Percentiles rank a stretch among this genome's conserved stretches.
These are phyloP conservation scores for Hesperia comma DNA, from an alignment of 2,888 invertebrate genomes.

Conservation along the genomic window DNA sequence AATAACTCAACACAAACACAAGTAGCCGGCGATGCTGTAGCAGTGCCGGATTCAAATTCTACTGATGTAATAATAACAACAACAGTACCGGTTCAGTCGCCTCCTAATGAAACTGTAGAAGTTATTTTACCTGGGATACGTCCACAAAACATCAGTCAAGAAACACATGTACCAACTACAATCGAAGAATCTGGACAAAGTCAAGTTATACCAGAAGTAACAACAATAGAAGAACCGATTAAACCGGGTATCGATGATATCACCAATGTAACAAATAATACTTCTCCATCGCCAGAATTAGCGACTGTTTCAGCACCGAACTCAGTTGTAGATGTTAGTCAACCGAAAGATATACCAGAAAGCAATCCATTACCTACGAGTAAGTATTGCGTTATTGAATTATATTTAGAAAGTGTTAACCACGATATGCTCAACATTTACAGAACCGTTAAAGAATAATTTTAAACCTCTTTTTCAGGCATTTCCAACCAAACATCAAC, in stretches of 20 bases:
- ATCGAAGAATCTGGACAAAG: background rate
- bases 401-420: background rate
- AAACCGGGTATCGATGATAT: background rate
- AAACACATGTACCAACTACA: constrained; percentile 6
- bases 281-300: background rate
- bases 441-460: background rate
- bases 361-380: background rate
- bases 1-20: background rate
- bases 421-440: background rate
- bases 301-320: background rate
- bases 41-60: constrained; percentile 1
- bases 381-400: background rate
- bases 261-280: background rate
- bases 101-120: background rate
- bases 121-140: background rate
- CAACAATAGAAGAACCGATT: constrained; percentile 1
- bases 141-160: background rate
- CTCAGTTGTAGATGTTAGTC: background rate
- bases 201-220: background rate
- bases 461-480: constrained; percentile 15
- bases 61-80: background rate
- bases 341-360: background rate
- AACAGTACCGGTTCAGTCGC: background rate
- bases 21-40: background rate
- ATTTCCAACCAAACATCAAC: background rate